phyloP scores from a whole-genome alignment of 2,797 vertebrate genomes.

The Myotis vivesi region DNA sequence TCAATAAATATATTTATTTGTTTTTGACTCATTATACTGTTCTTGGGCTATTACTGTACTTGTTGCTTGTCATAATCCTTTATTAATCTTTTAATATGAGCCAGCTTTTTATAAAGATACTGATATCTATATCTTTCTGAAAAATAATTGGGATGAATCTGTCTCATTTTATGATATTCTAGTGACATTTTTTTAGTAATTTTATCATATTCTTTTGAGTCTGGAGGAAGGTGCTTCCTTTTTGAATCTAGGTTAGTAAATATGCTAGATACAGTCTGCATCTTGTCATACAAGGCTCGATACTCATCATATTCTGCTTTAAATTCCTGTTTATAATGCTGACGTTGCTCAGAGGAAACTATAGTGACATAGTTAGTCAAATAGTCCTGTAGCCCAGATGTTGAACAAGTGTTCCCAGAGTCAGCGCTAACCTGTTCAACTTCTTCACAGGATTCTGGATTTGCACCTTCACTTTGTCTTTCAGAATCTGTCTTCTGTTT shows the following conservation, averaged over 20 bases:
- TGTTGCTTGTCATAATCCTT: constrained; percentile 89
- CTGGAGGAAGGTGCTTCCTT: constrained; percentile 84
- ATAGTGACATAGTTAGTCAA: constrained; percentile 88
- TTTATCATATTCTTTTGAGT: constrained; percentile 88
- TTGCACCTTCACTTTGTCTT: constrained; percentile 61
- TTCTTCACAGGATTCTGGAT: constrained; percentile 71
- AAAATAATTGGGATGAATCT: constrained; percentile 87
- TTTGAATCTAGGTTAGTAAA: constrained; percentile 85
- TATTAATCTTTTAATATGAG: constrained; percentile 91
- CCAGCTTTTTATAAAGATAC: constrained; percentile 92
- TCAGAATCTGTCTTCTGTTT: constrained; percentile 61
- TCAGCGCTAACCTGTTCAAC: constrained; percentile 80
- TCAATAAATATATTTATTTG: constrained; percentile 67
- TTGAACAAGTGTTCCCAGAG: constrained; percentile 81
- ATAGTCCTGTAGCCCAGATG: constrained; percentile 81
- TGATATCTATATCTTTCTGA: constrained; percentile 89
- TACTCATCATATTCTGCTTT: constrained; percentile 92
- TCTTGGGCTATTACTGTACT: constrained; percentile 82
- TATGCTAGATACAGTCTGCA: constrained; percentile 84
- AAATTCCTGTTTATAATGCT: constrained; percentile 90
- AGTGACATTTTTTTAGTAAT: constrained; percentile 87
- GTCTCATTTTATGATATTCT: constrained; percentile 90
- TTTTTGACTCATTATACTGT: constrained; percentile 48
- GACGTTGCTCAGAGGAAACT: constrained; percentile 86
- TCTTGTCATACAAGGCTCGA: constrained; percentile 82